Conservation (phyloP, 2,797 vertebrate genomes). For the Hyperoplus lanceolatus region DNA sequence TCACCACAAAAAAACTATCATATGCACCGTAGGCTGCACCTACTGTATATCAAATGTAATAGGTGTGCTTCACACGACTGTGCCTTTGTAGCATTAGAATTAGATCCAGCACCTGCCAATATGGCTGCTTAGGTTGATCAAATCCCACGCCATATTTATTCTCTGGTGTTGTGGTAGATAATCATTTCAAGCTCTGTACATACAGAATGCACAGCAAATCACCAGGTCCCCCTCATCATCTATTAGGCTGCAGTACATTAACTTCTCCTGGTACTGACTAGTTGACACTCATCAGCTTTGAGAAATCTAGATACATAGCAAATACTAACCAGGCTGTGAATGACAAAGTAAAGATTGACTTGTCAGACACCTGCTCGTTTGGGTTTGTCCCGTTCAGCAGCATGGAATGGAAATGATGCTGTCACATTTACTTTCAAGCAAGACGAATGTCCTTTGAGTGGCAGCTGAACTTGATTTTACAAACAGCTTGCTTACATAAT, state of each 20-base stretch:
- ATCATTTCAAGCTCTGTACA: neutral
- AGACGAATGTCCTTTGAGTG: constrained; percentile 49
- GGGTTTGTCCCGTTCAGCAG: constrained; percentile 44
- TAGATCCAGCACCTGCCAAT: neutral
- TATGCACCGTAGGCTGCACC: neutral
- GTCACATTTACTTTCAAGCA: constrained; percentile 57
- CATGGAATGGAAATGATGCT: constrained; percentile 52
- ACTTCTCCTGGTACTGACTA: constrained; percentile 5
- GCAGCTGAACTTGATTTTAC: constrained; percentile 52
- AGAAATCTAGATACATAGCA: constrained; percentile 7
- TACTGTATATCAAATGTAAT: neutral
- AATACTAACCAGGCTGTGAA: constrained; percentile 56
- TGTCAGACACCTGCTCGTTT: constrained; percentile 61
- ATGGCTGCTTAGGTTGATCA: neutral
- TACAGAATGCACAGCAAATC: neutral
- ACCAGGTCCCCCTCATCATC: neutral
- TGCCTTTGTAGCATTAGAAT: neutral
- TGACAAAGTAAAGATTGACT: constrained; percentile 57
- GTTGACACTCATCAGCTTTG: constrained; percentile 14
- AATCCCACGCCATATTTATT: neutral
- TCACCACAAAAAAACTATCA: neutral
- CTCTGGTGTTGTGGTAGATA: neutral
- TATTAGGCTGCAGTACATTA: constrained; percentile 4
- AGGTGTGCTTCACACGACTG: neutral
- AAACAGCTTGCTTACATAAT: constrained; percentile 50